A percentile compares a stretch with the other conserved stretches of the same genome.
Evolutionary conservation across 2,113 vertebrate species (phyloP).

Genomic region (pig (Sus scrofa)): DNA sequence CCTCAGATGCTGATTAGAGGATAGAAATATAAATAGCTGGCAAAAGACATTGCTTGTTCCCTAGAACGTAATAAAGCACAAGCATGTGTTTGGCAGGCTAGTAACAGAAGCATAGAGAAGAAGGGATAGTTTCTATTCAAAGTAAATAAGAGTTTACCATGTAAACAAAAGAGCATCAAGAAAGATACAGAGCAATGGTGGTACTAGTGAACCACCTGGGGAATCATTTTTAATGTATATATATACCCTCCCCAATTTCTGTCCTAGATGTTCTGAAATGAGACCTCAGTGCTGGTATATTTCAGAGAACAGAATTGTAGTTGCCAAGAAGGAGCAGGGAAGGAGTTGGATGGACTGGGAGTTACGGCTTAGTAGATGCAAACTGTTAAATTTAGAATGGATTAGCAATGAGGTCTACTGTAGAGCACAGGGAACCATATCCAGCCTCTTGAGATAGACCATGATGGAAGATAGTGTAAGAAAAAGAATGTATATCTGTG

Average conservation of each 20-base stretch:
- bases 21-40: background rate
- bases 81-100: background rate
- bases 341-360: too few species aligned
- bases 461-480: too few species aligned
- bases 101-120: background rate
- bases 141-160: background rate
- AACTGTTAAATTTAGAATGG: too few species aligned
- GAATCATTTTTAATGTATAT: background rate
- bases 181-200: background rate
- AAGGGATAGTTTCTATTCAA: background rate
- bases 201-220: too few species aligned
- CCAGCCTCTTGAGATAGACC: too few species aligned
- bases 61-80: background rate
- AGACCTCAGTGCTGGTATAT: background rate
- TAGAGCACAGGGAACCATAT: too few species aligned
- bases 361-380: too few species aligned
- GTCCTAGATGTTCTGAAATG: background rate
- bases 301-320: background rate
- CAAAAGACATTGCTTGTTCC: fast-evolving
- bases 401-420: too few species aligned
- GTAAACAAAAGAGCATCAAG: background rate
- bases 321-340: too few species aligned
- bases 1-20: background rate
- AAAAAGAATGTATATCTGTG: too few species aligned
- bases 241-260: background rate